Conservation (phyloP, 2,888 invertebrate genomes). For the Andrena hattorfiana region DNA sequence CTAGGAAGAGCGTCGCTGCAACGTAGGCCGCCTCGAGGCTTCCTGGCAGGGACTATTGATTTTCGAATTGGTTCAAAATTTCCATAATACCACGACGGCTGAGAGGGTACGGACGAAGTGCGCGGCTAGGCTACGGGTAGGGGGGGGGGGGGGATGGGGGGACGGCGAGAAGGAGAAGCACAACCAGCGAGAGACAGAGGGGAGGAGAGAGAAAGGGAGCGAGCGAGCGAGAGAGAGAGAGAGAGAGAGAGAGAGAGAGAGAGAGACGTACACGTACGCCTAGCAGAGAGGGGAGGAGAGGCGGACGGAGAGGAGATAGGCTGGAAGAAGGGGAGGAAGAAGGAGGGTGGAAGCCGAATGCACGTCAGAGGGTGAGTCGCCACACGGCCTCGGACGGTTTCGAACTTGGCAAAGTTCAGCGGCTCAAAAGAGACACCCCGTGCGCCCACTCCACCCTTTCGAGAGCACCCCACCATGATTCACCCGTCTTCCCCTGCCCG, state of each 20-base stretch:
- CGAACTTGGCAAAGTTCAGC: slow-evolving; percentile 83
- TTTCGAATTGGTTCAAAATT: slow-evolving; percentile 85
- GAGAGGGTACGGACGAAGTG: slow-evolving; percentile 65
- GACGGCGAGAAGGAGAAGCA: slow-evolving; percentile 10
- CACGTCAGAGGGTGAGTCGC: slow-evolving; percentile 69
- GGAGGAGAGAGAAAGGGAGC: not conserved
- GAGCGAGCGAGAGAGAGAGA: not conserved
- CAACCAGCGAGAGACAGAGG: slow-evolving; percentile 23
- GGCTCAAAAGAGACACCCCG: slow-evolving; percentile 80
- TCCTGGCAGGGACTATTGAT: slow-evolving; percentile 80
- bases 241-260: not conserved
- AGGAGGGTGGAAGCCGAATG: slow-evolving; percentile 52
- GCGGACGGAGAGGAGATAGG: slow-evolving; percentile 26
- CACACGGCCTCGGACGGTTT: slow-evolving; percentile 77
- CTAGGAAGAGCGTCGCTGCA: slow-evolving; percentile 61
- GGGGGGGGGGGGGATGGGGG: no score
- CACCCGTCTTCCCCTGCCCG: slow-evolving; percentile 59
- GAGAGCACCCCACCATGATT: slow-evolving; percentile 69
- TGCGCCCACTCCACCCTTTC: slow-evolving; percentile 66
- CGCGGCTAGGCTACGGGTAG: slow-evolving; percentile 44
- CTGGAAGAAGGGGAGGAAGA: slow-evolving; percentile 35
- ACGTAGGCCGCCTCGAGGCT: slow-evolving; percentile 72
- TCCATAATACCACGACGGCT: slow-evolving; percentile 82
- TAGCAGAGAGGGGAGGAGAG: slow-evolving; percentile 5
- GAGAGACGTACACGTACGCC: not conserved